Percentiles rank a stretch among this genome's conserved stretches.
These are phyloP conservation scores for Mustelus asterias DNA, from an alignment of 2,113 vertebrate species.

Conservation along the genomic window DNA sequence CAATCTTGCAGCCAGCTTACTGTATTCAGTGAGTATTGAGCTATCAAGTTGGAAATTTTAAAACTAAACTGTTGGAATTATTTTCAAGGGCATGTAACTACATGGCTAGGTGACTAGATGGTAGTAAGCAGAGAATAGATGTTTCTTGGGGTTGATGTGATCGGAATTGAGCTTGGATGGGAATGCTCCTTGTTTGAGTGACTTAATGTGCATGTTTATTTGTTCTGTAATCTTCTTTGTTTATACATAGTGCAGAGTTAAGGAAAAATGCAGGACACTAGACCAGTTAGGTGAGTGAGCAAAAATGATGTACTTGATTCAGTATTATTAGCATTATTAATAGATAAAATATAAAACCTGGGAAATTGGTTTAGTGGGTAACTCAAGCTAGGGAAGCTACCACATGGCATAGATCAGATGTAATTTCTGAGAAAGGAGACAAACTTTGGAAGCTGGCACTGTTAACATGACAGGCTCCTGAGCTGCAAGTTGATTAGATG, in stretches of 20 bases:
- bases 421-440: neutral
- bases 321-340: neutral
- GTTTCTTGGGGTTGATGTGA: neutral
- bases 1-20: constrained; percentile 96
- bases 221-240: neutral
- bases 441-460: neutral
- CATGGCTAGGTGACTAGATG: neutral
- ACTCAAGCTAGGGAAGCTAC: neutral
- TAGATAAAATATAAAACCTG: too few species aligned
- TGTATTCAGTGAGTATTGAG: constrained; percentile 84
- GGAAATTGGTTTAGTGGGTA: neutral
- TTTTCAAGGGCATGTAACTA: neutral
- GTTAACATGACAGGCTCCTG: neutral
- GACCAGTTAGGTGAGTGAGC: neutral
- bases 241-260: neutral
- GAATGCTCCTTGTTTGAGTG: neutral
- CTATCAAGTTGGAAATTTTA: neutral
- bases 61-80: neutral
- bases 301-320: neutral
- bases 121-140: neutral
- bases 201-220: neutral
- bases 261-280: neutral
- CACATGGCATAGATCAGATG: neutral
- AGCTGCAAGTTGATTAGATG: neutral
- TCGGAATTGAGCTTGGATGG: neutral